Percentiles rank a stretch among this genome's conserved stretches.
phyloP scores from a whole-genome alignment of 2,113 vertebrate species.

The Pyxicephalus adspersus region DNA sequence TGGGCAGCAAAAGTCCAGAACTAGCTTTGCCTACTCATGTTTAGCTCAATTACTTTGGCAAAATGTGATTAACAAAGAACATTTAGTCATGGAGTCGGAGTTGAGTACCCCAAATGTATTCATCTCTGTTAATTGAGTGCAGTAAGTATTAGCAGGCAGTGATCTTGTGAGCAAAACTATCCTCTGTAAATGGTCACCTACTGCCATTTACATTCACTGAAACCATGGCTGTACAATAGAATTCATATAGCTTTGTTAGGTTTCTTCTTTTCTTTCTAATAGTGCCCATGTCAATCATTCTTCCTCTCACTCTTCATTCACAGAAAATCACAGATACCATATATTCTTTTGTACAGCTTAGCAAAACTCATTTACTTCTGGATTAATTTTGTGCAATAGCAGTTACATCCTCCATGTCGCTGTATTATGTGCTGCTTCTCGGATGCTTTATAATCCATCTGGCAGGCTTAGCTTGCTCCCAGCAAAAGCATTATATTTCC shows the following conservation, averaged over 20 bases:
- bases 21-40: no score
- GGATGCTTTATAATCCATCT: constrained; percentile 36
- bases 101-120: no score
- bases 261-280: background rate
- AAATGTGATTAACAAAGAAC: no score
- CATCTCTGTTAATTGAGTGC: no score
- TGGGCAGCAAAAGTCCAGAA: no score
- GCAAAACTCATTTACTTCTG: constrained; percentile 14
- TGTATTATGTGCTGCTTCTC: background rate
- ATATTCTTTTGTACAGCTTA: constrained; percentile 21
- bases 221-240: background rate
- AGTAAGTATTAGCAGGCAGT: background rate
- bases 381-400: constrained; percentile 22
- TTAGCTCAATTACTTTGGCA: no score
- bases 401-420: constrained; percentile 1
- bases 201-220: background rate
- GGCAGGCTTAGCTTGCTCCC: constrained; percentile 7
- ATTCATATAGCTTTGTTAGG: background rate
- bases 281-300: background rate
- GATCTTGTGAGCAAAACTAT: constrained; percentile 33
- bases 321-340: constrained; percentile 3
- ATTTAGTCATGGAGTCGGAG: no score
- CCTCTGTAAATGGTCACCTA: constrained; percentile 34
- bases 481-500: constrained; percentile 8
- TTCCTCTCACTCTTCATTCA: background rate